phyloP scores from a whole-genome alignment of 2,797 vertebrate genomes.

The Mormyrops attenuatus region DNA sequence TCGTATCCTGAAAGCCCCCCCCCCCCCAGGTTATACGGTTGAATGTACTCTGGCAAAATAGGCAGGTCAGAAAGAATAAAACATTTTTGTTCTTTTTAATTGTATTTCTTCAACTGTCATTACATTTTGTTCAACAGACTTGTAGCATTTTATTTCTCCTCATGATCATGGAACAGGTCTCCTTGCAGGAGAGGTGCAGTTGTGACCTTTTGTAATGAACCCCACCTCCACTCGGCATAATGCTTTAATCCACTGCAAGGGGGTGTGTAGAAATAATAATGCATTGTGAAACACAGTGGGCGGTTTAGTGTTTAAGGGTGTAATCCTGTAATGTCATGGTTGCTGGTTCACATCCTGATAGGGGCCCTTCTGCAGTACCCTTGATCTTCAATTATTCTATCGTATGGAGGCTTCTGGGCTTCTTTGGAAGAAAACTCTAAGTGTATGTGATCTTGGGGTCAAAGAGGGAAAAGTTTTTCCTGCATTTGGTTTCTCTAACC shows the following conservation, averaged over 20 bases:
- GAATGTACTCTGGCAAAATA: not conserved
- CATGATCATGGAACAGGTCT: not conserved
- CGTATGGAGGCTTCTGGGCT: not conserved
- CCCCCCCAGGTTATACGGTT: not conserved
- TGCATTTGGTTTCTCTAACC: not conserved
- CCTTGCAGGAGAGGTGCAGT: not conserved
- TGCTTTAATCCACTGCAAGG: not conserved
- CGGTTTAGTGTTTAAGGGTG: not conserved
- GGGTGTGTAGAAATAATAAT: not conserved
- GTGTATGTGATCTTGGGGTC: not conserved
- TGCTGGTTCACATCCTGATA: not conserved
- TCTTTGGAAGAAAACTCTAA: not conserved
- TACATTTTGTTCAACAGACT: not conserved
- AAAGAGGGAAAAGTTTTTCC: not conserved
- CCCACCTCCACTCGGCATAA: not conserved
- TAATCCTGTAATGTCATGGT: not conserved
- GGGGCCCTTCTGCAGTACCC: not conserved
- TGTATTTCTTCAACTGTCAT: not conserved
- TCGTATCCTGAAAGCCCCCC: not conserved
- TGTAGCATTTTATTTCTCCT: not conserved
- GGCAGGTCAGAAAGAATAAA: not conserved
- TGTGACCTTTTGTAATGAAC: not conserved
- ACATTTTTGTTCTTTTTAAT: not conserved
- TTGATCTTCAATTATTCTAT: not conserved
- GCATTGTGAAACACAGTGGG: not conserved